Evolutionary conservation across 2,113 vertebrate species (phyloP).

Genomic region (Corapipo altera): DNA sequence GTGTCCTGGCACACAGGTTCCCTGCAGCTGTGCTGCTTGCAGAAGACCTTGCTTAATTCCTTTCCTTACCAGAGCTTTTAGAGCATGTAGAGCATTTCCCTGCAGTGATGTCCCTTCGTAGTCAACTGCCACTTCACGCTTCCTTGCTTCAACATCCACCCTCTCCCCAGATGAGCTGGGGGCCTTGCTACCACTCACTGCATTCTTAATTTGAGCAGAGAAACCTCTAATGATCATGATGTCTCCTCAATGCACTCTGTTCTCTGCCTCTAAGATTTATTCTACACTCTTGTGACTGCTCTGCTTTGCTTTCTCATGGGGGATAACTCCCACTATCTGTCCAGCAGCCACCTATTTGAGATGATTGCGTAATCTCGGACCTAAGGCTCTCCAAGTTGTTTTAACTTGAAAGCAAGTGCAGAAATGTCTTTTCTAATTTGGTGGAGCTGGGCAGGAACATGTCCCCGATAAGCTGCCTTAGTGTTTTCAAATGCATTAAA

Average conservation of each 20-base stretch:
- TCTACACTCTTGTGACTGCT: background rate
- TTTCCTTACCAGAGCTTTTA: background rate
- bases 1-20: background rate
- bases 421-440: constrained; percentile 18
- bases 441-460: background rate
- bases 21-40: background rate
- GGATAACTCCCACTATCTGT: background rate
- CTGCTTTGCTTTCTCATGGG: background rate
- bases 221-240: background rate
- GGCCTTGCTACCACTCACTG: background rate
- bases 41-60: background rate
- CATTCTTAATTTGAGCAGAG: background rate
- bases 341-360: background rate
- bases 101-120: background rate
- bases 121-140: background rate
- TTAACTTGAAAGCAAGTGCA: background rate
- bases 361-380: background rate
- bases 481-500: constrained; percentile 15
- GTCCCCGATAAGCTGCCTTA: background rate
- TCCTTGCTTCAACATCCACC: background rate
- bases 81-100: background rate
- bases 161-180: background rate
- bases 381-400: background rate
- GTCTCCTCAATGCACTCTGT: background rate
- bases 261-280: background rate